These are phyloP conservation scores for Eristalinus sepulchralis DNA, from an alignment of 2,888 invertebrate species.

Conservation along the genomic window DNA sequence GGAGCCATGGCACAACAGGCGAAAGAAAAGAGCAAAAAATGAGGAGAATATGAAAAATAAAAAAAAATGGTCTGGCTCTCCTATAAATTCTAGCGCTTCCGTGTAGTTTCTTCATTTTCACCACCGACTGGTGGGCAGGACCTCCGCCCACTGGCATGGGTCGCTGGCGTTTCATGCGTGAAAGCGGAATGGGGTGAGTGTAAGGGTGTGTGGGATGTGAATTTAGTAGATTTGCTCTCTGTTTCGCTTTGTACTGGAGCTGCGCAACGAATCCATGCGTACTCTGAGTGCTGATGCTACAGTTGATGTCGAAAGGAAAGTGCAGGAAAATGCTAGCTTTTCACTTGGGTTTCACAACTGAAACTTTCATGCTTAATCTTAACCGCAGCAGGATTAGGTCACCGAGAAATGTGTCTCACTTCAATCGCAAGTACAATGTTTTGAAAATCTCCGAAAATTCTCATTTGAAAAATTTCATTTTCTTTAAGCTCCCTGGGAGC, in stretches of 20 bases:
- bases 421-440: too few relatives aligned
- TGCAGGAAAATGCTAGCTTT: too few relatives aligned
- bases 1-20: slow-evolving; percentile 4
- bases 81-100: slow-evolving; percentile 40
- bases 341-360: too few relatives aligned
- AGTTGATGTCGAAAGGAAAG: not conserved
- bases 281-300: not conserved
- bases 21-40: not conserved
- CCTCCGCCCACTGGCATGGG: slow-evolving; percentile 3
- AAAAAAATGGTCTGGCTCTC: slow-evolving; percentile 11
- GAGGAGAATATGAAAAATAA: slow-evolving; percentile 37
- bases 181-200: not conserved
- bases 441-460: too few relatives aligned
- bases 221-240: not conserved
- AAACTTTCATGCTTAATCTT: too few relatives aligned
- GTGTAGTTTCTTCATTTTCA: not conserved
- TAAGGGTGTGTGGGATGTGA: not conserved
- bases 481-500: too few relatives aligned
- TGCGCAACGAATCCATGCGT: not conserved
- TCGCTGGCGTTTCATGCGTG: not conserved
- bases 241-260: not conserved
- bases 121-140: not conserved
- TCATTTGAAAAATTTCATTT: too few relatives aligned
- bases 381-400: too few relatives aligned
- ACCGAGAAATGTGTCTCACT: too few relatives aligned